Evolutionary conservation across 1,140 invertebrate genomes (phyloP).

Genomic region (Drosophila teissieri): DNA sequence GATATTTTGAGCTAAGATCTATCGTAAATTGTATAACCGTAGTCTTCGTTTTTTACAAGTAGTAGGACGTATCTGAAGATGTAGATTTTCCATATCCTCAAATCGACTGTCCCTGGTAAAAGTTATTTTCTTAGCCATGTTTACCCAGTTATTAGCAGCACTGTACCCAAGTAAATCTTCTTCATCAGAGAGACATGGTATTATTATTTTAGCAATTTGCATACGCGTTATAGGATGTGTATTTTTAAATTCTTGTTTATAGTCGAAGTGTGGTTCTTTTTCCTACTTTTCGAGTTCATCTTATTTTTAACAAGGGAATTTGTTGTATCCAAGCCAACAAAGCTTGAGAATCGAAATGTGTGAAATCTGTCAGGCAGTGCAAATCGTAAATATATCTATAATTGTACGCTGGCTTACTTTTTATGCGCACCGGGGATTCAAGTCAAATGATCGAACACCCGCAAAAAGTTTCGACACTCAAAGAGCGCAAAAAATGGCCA

Average conservation of each 20-base stretch:
- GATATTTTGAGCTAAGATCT: neutral
- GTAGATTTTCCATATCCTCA: no score
- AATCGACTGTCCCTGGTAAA: conserved; percentile 3
- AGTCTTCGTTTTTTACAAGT: no score
- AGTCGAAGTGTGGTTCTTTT: conserved; percentile 22
- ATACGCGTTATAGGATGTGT: conserved; percentile 34
- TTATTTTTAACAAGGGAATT: conserved; percentile 35
- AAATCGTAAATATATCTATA: conserved; percentile 24
- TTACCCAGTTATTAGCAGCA: conserved; percentile 54
- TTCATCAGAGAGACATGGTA: conserved; percentile 34
- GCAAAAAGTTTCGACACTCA: conserved; percentile 35
- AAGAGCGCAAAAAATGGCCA: conserved; percentile 3
- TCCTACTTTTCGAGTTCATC: neutral
- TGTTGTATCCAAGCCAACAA: conserved; percentile 28
- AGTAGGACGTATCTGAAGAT: no score
- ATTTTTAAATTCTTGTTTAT: conserved; percentile 73
- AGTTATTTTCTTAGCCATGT: no score
- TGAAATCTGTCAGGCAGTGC: conserved; percentile 50
- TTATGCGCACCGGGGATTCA: conserved; percentile 59
- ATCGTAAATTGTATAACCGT: no score
- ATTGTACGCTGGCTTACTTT: conserved; percentile 32
- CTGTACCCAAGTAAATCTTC: conserved; percentile 38
- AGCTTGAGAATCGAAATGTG: conserved; percentile 40
- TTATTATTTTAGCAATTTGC: conserved; percentile 73
- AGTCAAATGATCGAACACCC: conserved; percentile 69